Evolutionary conservation across 2,888 invertebrate species (phyloP), one percentile per base, ranked within the genome.

Genomic region (Tenthredo distinguenda): DNA sequence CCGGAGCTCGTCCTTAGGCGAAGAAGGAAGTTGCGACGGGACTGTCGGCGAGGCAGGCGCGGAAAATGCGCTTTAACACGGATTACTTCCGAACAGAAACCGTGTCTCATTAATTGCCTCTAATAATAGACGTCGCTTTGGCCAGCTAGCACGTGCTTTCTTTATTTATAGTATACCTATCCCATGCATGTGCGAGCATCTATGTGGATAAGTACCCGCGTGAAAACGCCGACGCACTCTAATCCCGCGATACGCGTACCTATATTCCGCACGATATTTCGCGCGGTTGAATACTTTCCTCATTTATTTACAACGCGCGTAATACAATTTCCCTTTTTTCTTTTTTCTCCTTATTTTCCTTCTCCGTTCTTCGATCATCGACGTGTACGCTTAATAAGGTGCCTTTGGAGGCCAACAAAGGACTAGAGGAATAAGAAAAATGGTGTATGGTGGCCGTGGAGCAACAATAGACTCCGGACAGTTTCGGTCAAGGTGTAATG

Each of bases 1-100:
- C n/a, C 7, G 1, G 2, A 0, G 6, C 7, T n/a, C 7, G 7
- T 55, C 55, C n/a, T n/a, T 7, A n/a, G n/a, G 55, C n/a, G 77
- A 47, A 31, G 77, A 40, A 77, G 77, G 77, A 77, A 74, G 72
- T 74, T 40, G 72, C 88, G 87, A 90, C 89, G 89, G 68, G 43
- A 43, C 37, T 65, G n/a, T 43, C 40, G 68, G 55, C 55, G 65
- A 65, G 87, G 90, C 90, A 90, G 89, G 90, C 91, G 91, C 89
- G 89, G 87, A 90, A 87, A 91, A 91, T 88, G 89, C 89, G 91
- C 88, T 87, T 91, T 91, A 89, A 88, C 90, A 91, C 90, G 91
- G 91, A 88, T 89, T 87, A 87, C 88, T 89, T 87, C 87, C 85
- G 86, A 86, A 87, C 88, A 87, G 89, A 88, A 89, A 91, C 87